Conservation (phyloP, 2,888 invertebrate species). For the Calameuta filiformis region DNA sequence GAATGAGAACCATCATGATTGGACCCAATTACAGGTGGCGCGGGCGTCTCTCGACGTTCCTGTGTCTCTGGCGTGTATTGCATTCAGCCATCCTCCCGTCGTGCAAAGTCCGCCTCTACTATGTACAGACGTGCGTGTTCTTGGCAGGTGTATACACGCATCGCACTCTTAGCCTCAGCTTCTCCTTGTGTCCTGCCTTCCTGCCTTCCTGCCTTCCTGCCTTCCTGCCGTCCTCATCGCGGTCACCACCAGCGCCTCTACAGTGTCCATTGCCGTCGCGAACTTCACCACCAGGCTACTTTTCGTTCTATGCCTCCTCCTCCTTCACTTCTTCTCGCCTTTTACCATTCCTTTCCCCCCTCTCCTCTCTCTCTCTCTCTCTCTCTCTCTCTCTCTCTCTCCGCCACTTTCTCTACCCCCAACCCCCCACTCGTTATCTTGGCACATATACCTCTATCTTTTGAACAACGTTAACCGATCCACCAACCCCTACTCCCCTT, state of each 20-base stretch:
- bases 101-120: conserved; percentile 41
- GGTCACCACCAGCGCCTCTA: conserved; percentile 4
- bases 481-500: conserved; percentile 31
- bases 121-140: conserved; percentile 49
- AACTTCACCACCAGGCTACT: conserved; percentile 24
- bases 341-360: conserved; percentile 8
- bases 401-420: conserved; percentile 19
- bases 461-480: neutral
- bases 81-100: conserved; percentile 36
- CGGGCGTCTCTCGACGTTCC: conserved; percentile 55
- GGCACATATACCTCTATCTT: neutral
- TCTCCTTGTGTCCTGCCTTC: too few relatives aligned
- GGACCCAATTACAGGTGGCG: conserved; percentile 62
- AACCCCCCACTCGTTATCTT: neutral
- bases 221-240: conserved; percentile 5
- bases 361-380: conserved; percentile 21
- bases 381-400: conserved; percentile 20
- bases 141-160: conserved; percentile 60
- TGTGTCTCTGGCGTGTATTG: conserved; percentile 48
- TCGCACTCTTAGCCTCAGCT: conserved; percentile 32
- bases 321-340: conserved; percentile 12
- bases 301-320: conserved; percentile 5
- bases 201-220: neutral
- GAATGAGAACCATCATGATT: conserved; percentile 59
- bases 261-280: conserved; percentile 8